Percentiles rank a stretch among this genome's conserved stretches.
Conservation (phyloP, 2,888 invertebrate species). For the Himalopsyche anomala region DNA sequence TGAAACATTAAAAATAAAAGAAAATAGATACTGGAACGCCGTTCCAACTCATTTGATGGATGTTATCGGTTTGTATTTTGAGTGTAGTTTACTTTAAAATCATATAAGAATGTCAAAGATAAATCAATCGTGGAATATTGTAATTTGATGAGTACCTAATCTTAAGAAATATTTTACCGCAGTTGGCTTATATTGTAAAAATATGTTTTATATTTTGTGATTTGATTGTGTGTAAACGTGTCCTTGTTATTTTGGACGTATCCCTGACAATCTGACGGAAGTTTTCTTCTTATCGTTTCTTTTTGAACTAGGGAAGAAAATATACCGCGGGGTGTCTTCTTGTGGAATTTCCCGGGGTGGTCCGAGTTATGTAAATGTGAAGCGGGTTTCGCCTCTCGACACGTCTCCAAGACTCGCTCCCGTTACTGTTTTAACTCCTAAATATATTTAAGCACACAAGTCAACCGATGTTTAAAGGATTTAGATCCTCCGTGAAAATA, state of each 20-base stretch:
- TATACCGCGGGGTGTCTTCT: slow-evolving; percentile 40
- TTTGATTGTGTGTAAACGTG: background rate
- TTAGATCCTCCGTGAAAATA: background rate
- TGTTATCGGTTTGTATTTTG: too few relatives aligned
- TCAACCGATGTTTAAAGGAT: background rate
- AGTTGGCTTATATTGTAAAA: too few relatives aligned
- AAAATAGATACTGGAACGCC: too few relatives aligned
- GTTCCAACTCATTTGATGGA: too few relatives aligned
- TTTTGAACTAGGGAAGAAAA: slow-evolving; percentile 37
- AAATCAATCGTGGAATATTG: too few relatives aligned
- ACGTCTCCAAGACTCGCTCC: slow-evolving; percentile 49
- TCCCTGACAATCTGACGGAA: slow-evolving; percentile 45
- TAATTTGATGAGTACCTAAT: too few relatives aligned
- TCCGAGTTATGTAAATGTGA: slow-evolving; percentile 61
- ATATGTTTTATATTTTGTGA: too few relatives aligned
- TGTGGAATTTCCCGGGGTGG: slow-evolving; percentile 45
- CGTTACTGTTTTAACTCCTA: slow-evolving; percentile 27
- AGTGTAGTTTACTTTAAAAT: too few relatives aligned
- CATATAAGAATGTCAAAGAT: too few relatives aligned
- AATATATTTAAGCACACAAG: slow-evolving; percentile 18
- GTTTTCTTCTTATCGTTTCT: slow-evolving; percentile 40
- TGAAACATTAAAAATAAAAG: too few relatives aligned
- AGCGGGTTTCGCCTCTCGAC: slow-evolving; percentile 56
- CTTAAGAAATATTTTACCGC: too few relatives aligned
- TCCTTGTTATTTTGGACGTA: background rate